These are phyloP conservation scores for Agonum fuliginosum DNA, from an alignment of 2,888 invertebrate genomes.

Conservation along the genomic window DNA sequence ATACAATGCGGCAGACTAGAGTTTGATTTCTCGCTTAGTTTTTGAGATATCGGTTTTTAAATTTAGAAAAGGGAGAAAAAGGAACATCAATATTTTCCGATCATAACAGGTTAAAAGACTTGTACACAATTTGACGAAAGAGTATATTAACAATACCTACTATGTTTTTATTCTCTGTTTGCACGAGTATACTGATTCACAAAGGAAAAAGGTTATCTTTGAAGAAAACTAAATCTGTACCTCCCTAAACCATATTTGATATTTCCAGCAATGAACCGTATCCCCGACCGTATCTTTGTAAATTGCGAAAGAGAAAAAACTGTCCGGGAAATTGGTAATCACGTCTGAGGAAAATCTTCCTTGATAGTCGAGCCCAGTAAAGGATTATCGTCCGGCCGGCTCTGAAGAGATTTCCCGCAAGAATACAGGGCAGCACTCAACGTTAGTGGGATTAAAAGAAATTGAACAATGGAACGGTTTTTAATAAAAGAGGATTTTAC, in stretches of 20 bases:
- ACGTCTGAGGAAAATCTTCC: slow-evolving; percentile 17
- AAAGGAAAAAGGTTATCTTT: no score
- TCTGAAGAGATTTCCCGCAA: slow-evolving; percentile 36
- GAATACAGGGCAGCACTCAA: slow-evolving; percentile 14
- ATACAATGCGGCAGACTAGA: no score
- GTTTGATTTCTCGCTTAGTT: no score
- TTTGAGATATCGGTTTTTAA: no score
- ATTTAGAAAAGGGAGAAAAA: no score
- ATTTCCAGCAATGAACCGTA: slow-evolving; percentile 19
- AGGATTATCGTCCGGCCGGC: slow-evolving; percentile 6
- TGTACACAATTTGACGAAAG: no score
- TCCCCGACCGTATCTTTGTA: slow-evolving; percentile 15
- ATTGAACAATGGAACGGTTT: neutral
- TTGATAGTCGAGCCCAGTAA: neutral
- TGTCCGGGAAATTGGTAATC: slow-evolving; percentile 40
- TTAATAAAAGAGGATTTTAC: neutral
- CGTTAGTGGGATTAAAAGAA: neutral
- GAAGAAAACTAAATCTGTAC: no score
- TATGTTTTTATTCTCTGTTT: no score
- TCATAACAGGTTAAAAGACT: no score
- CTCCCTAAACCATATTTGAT: slow-evolving; percentile 33
- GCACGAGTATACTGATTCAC: no score
- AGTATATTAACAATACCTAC: no score
- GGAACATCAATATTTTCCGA: no score
- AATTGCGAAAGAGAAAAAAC: slow-evolving; percentile 16